These are phyloP conservation scores for Spilosoma lubricipeda DNA, from an alignment of 2,888 invertebrate genomes.

Conservation along the genomic window DNA sequence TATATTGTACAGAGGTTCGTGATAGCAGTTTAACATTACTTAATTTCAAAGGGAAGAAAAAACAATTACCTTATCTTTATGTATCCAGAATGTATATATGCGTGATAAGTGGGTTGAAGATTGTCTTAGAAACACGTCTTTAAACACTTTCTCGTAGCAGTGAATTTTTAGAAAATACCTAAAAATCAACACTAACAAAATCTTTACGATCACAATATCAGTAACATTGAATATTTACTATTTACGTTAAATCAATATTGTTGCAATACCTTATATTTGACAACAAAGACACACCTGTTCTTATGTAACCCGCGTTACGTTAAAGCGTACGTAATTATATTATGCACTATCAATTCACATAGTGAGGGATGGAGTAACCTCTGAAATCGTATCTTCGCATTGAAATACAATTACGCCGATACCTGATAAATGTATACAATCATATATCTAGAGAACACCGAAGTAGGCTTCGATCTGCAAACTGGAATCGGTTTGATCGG, in stretches of 20 bases:
- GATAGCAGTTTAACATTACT: background rate
- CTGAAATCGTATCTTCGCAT: conserved; percentile 19
- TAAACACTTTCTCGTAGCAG: background rate
- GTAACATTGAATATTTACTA: background rate
- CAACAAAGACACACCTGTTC: background rate
- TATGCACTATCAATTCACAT: conserved; percentile 4
- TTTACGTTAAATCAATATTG: background rate
- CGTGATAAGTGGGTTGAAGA: too few species aligned
- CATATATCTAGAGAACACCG: conserved; percentile 16
- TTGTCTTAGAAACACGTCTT: background rate
- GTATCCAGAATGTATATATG: background rate
- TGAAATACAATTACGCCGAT: conserved; percentile 28
- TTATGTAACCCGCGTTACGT: background rate
- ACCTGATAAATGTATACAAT: conserved; percentile 1
- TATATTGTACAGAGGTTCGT: background rate
- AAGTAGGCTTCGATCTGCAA: conserved; percentile 26
- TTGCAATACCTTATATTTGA: background rate
- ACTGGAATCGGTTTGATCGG: conserved; percentile 28
- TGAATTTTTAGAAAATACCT: background rate
- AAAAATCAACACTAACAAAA: background rate
- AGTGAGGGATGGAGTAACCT: background rate
- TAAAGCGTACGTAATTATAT: conserved; percentile 7
- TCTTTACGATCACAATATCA: background rate
- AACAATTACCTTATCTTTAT: too few species aligned
- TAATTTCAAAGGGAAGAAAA: background rate